These are phyloP conservation scores for Eupithecia vulgata DNA, from an alignment of 2,888 invertebrate genomes.

Conservation along the genomic window DNA sequence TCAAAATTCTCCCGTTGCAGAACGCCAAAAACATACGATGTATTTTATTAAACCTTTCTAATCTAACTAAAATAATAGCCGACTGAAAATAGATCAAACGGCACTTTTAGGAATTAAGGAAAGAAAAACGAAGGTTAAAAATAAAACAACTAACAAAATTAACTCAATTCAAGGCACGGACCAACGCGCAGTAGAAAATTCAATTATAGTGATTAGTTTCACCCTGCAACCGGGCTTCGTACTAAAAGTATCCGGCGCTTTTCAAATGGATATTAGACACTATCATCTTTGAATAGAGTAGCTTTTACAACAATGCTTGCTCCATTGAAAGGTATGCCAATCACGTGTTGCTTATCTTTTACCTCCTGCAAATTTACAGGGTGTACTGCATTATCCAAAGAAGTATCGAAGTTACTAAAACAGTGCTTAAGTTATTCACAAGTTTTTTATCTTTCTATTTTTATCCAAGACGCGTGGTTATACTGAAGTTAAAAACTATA, in stretches of 20 bases:
- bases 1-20: neutral
- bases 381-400: conserved; percentile 30
- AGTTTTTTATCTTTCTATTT: too few species aligned
- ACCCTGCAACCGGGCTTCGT: conserved; percentile 68
- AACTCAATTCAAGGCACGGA: conserved; percentile 73
- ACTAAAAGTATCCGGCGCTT: conserved; percentile 57
- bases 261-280: conserved; percentile 47
- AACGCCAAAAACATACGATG: neutral
- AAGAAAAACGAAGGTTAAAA: conserved; percentile 51
- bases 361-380: conserved; percentile 57
- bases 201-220: conserved; percentile 78
- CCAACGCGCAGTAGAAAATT: conserved; percentile 72
- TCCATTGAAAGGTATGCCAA: conserved; percentile 55
- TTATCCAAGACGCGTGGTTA: too few species aligned
- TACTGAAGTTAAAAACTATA: too few species aligned
- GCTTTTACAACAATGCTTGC: conserved; percentile 24
- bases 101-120: too few species aligned
- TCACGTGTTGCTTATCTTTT: conserved; percentile 63
- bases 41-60: too few species aligned
- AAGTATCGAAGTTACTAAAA: neutral
- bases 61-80: neutral
- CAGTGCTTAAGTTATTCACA: neutral
- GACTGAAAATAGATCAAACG: neutral
- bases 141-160: conserved; percentile 70
- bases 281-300: conserved; percentile 40